Evolutionary conservation across 2,888 invertebrate genomes (phyloP).

Genomic region (Schizaphis graminum): DNA sequence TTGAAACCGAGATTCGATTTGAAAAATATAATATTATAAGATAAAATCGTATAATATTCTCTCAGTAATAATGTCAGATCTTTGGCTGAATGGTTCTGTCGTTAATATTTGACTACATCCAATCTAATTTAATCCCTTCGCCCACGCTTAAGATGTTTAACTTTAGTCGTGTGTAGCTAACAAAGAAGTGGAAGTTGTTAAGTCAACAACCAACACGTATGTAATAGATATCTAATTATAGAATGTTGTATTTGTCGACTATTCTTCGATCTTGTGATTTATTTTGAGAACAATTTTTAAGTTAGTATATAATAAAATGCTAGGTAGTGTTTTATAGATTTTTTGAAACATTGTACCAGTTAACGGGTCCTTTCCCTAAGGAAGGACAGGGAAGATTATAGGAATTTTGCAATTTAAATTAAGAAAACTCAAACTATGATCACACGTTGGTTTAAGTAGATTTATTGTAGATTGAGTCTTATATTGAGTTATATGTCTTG

Average conservation of each 20-base stretch:
- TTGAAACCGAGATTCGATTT: too few relatives aligned
- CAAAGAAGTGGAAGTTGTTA: too few relatives aligned
- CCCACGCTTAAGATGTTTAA: neutral
- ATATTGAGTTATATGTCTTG: neutral
- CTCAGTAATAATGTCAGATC: neutral
- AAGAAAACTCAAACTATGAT: neutral
- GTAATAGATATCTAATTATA: too few relatives aligned
- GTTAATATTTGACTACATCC: neutral
- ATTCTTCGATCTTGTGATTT: too few relatives aligned
- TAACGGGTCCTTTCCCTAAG: too few relatives aligned
- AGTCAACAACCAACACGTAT: too few relatives aligned
- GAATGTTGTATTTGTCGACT: too few relatives aligned
- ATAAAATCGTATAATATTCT: neutral
- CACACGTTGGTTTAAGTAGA: neutral
- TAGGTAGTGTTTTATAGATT: too few relatives aligned
- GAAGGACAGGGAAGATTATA: neutral
- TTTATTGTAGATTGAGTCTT: neutral
- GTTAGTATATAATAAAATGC: too few relatives aligned
- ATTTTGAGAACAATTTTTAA: too few relatives aligned
- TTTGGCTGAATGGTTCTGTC: neutral
- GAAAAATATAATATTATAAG: too few relatives aligned
- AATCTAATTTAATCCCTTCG: neutral
- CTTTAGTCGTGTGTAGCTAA: neutral
- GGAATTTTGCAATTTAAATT: neutral
- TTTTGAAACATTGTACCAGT: too few relatives aligned